Conservation (phyloP, 2,888 invertebrate species). For the Cryptocephalus primarius region DNA sequence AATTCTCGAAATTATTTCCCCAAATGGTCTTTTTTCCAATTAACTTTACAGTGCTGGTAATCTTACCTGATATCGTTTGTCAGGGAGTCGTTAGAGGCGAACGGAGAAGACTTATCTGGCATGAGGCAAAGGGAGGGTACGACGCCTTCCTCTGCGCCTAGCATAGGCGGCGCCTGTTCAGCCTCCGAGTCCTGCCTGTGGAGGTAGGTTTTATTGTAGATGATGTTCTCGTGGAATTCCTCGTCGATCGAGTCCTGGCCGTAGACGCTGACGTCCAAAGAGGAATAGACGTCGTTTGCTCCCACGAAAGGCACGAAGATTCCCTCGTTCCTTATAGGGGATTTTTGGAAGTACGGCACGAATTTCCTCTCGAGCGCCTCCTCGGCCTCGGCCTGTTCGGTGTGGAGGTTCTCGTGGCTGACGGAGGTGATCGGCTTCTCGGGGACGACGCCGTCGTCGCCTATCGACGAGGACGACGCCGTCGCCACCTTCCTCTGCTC, state of each 20-base stretch:
- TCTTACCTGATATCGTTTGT: slow-evolving; percentile 56
- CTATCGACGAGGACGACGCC: background rate
- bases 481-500: slow-evolving; percentile 41
- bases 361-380: slow-evolving; percentile 19
- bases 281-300: slow-evolving; percentile 27
- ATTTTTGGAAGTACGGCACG: slow-evolving; percentile 41
- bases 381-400: slow-evolving; percentile 12
- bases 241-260: slow-evolving; percentile 46
- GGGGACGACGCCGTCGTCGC: slow-evolving; percentile 34
- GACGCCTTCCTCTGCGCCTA: slow-evolving; percentile 38
- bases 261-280: slow-evolving; percentile 26
- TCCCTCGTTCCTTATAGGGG: slow-evolving; percentile 29
- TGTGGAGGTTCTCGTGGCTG: slow-evolving; percentile 49
- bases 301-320: slow-evolving; percentile 26
- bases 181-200: slow-evolving; percentile 29
- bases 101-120: slow-evolving; percentile 52
- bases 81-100: slow-evolving; percentile 74
- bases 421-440: slow-evolving; percentile 44
- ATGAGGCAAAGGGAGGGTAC: slow-evolving; percentile 35
- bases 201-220: slow-evolving; percentile 60
- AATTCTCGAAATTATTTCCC: too few species aligned
- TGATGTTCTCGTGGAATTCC: slow-evolving; percentile 73
- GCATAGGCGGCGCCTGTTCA: slow-evolving; percentile 6
- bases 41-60: too few species aligned
- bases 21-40: too few species aligned